phyloP scores from a whole-genome alignment of 2,888 invertebrate genomes.

The Tachina grossa region DNA sequence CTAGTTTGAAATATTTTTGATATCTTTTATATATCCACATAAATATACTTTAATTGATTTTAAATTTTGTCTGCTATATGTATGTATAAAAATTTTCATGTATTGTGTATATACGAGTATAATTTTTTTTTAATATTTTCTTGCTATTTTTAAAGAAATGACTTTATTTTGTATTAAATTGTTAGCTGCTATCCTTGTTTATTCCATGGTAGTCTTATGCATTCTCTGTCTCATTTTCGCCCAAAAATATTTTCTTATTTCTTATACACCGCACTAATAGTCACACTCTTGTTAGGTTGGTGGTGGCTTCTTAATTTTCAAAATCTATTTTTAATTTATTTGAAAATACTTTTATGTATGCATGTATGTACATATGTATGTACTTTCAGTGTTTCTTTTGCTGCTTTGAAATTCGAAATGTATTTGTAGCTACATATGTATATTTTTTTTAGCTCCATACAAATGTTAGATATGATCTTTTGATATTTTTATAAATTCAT shows the following conservation, averaged over 20 bases:
- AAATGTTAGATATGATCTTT: slow-evolving; percentile 43
- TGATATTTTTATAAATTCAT: slow-evolving; percentile 16
- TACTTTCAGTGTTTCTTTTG: slow-evolving; percentile 27
- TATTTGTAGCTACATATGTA: slow-evolving; percentile 9
- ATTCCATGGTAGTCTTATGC: slow-evolving; percentile 45
- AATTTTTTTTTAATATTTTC: slow-evolving; percentile 50
- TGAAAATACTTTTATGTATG: slow-evolving; percentile 42
- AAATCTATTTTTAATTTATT: slow-evolving; percentile 78
- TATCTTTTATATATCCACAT: not conserved
- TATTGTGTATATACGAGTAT: slow-evolving; percentile 51
- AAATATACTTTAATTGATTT: slow-evolving; percentile 35
- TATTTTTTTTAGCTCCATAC: slow-evolving; percentile 35
- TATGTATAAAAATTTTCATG: not conserved
- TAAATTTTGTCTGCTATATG: slow-evolving; percentile 47
- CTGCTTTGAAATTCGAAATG: slow-evolving; percentile 36
- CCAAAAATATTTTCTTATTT: slow-evolving; percentile 58
- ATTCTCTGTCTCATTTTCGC: slow-evolving; percentile 69
- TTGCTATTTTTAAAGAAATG: slow-evolving; percentile 64
- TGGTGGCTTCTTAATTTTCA: slow-evolving; percentile 80
- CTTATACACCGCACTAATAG: slow-evolving; percentile 70
- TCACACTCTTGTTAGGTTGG: slow-evolving; percentile 63
- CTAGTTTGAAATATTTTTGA: slow-evolving; percentile 12
- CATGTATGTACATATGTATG: no score
- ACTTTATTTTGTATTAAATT: slow-evolving; percentile 64
- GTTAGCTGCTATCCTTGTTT: slow-evolving; percentile 72